A percentile compares a stretch with the other conserved stretches of the same genome.
Conservation (phyloP, 1,140 invertebrate species). For the Mactra quadrangularis region DNA sequence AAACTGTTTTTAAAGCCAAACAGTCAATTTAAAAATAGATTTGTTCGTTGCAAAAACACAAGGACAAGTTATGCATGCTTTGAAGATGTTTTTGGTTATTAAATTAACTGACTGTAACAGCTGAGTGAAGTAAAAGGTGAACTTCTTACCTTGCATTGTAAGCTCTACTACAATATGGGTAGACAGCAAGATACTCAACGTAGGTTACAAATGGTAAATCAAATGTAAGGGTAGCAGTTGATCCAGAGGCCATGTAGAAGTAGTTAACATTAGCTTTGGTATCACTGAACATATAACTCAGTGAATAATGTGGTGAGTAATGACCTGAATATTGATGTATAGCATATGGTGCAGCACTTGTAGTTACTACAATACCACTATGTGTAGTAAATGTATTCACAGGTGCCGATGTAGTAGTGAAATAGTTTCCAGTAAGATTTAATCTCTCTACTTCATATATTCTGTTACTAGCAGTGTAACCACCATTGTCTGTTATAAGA, state of each 20-base stretch:
- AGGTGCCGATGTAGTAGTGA: background rate
- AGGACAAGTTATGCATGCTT: too few relatives aligned
- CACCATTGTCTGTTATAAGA: conserved; percentile 69
- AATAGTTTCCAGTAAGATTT: conserved; percentile 55
- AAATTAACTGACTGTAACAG: too few relatives aligned
- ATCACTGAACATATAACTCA: conserved; percentile 55
- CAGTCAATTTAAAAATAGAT: too few relatives aligned
- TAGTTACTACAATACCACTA: conserved; percentile 56
- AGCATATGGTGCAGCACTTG: conserved; percentile 48
- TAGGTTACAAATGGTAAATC: conserved; percentile 65
- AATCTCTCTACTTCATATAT: conserved; percentile 69
- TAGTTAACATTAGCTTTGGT: conserved; percentile 26
- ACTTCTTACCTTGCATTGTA: conserved; percentile 19
- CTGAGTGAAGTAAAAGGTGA: too few relatives aligned
- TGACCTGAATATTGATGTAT: conserved; percentile 14
- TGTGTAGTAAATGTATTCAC: conserved; percentile 46
- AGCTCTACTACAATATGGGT: conserved; percentile 62
- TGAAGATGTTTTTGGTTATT: too few relatives aligned
- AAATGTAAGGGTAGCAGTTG: conserved; percentile 53
- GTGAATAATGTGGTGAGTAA: conserved; percentile 28
- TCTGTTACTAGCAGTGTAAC: conserved; percentile 56
- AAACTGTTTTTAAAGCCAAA: too few relatives aligned
- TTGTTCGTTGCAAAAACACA: too few relatives aligned
- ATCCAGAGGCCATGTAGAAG: conserved; percentile 34
- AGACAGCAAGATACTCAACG: conserved; percentile 66